Base-by-base conservation (phyloP, 2,888 invertebrate genomes). In the Eristalinus aeneus region DNA sequence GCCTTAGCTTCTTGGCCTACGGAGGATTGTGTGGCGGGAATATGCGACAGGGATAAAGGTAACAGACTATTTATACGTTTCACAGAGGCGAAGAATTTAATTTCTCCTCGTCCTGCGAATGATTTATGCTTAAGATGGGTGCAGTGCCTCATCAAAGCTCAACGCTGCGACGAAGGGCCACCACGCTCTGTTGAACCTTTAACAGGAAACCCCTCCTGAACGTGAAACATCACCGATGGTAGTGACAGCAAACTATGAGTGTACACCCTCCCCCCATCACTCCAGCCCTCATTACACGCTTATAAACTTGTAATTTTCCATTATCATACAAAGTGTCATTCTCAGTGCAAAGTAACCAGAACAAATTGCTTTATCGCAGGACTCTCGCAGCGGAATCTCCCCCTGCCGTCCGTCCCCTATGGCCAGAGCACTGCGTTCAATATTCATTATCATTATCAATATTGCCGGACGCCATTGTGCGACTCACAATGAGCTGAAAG, bases 361-460 rank as follows among this genome's bases (percentile, higher is more conserved):
- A 86, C 77, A 86, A 82, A 86, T 86, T 82, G 77, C 86, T 86
- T 78, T 78, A 82, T 86, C 82, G 61, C 69, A 74, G 82, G 73
- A 67, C 76, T 78, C 69, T 78, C 77, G 82, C 54, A 61, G 32
- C 34, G 16, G 5, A 32, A 16, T 8, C 12, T 9, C 39, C 1
- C 31, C 22, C 39, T 16, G 12, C 36, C 67, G 20, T n/a, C 36
- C 20, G 46, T 65, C 53, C 54, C 11, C 56, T 56, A 20, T 6
- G 39, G n/a, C 23, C 23, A 23, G 23, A n/a, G n/a, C 54, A 53
- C 61, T 56, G 58, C 72, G 73, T 78, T 86, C 86, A 86, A 78
- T 86, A 86, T 86, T 86, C 86, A 86, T 86, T 82, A 86, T 74
- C 82, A 82, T 86, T 86, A 86, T 86, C 86, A 86, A 86, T 86